Conservation (phyloP, 2,888 invertebrate species). For the Leistus spinibarbis region DNA sequence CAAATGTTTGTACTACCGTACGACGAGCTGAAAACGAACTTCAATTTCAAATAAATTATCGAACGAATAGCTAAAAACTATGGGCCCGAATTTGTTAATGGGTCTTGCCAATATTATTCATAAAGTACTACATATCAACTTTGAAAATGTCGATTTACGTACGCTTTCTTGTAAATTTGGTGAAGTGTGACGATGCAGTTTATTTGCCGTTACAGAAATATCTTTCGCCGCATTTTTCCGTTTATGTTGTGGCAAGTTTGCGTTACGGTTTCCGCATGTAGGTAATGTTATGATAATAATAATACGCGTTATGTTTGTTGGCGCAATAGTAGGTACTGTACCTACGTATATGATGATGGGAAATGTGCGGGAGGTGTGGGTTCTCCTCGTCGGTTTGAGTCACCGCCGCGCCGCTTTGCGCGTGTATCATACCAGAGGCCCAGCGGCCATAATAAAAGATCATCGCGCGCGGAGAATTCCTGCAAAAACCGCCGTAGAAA, state of each 20-base stretch:
- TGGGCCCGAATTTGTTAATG: too few species aligned
- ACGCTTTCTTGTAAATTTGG: neutral
- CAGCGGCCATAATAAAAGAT: conserved; percentile 6
- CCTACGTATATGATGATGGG: neutral
- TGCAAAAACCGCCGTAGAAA: conserved; percentile 17
- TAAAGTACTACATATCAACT: too few species aligned
- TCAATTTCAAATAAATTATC: too few species aligned
- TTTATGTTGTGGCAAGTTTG: neutral
- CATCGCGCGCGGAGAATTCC: conserved; percentile 10
- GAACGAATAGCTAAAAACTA: too few species aligned
- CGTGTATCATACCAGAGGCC: neutral
- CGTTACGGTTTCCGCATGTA: neutral
- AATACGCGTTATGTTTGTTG: neutral
- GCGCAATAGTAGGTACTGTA: neutral
- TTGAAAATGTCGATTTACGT: too few species aligned
- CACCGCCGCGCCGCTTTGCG: neutral
- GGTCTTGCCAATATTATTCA: too few species aligned
- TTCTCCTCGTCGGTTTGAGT: neutral
- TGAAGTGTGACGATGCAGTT: neutral
- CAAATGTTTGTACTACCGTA: too few species aligned
- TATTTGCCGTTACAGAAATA: neutral
- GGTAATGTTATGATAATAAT: neutral
- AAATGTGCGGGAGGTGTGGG: neutral
- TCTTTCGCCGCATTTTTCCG: neutral
- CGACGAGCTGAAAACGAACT: too few species aligned